phyloP scores from a whole-genome alignment of 2,113 vertebrate genomes.

The Loxodonta africana region DNA sequence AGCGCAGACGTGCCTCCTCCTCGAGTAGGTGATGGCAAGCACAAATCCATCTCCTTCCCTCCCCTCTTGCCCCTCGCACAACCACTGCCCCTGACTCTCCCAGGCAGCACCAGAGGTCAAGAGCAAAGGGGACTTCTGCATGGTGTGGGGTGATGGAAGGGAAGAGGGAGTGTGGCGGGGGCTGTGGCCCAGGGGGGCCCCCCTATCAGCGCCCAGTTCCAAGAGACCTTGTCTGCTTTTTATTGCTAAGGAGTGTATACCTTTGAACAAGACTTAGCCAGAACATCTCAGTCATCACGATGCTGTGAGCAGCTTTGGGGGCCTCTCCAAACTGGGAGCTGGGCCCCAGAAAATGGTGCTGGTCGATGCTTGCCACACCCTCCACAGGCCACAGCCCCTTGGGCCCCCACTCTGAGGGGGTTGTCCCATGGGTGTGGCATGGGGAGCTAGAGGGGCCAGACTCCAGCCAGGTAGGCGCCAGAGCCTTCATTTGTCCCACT shows the following conservation, averaged over 20 bases:
- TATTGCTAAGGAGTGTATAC: background rate
- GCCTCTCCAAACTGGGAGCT: background rate
- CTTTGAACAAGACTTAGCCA: background rate
- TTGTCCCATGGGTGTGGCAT: rapidly evolving
- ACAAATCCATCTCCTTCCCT: too few relatives aligned
- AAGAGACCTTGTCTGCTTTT: background rate
- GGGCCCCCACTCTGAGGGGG: background rate
- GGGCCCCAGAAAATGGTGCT: background rate
- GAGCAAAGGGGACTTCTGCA: background rate
- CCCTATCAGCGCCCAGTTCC: background rate
- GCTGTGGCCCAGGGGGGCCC: rapidly evolving
- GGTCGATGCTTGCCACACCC: too few relatives aligned
- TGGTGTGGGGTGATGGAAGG: background rate
- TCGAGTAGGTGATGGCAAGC: rapidly evolving
- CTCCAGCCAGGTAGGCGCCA: rapidly evolving
- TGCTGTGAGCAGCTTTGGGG: background rate
- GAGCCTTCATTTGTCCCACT: too few relatives aligned
- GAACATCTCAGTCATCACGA: background rate
- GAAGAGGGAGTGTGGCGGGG: background rate
- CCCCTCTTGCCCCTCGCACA: rapidly evolving
- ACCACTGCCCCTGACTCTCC: background rate
- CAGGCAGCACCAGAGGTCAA: background rate
- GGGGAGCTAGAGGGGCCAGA: background rate
- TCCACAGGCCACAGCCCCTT: too few relatives aligned
- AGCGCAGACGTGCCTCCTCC: background rate